Base-by-base conservation (phyloP, 2,888 invertebrate species). In the Coronaproctus castanopsis region DNA sequence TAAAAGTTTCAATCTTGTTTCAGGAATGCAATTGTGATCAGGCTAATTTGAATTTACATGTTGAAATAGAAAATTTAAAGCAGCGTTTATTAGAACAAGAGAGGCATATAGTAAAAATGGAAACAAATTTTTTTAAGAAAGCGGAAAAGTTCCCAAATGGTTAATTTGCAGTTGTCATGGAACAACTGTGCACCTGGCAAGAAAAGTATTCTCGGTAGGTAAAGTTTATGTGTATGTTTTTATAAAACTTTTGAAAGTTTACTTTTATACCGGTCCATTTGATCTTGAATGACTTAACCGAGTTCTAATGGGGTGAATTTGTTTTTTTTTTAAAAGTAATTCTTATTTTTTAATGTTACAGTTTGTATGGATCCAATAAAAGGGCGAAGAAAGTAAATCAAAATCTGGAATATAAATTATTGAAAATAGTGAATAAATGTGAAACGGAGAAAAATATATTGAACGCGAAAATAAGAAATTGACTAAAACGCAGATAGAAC, bases 301-400 rank as follows among this genome's bases (percentile, higher is more conserved):
- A n/a, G n/a, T n/a, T n/a, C n/a, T n/a, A n/a, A n/a, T n/a, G n/a
- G n/a, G n/a, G n/a, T n/a, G 52, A 14, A 52, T 52, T 19, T 19
- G 5, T 52, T 52, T 2, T 21, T 20, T 57, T 21, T 21, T 48
- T n/a, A n/a, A n/a, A n/a, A 36, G 18, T 20, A 2, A 59, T 19
- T 60, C 22, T 57, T 14, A 24, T 59, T 49, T 59, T n/a, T 14
- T 36, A 21, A 51, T 1, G 19, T 52, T 61, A 24, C 70, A 87
- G 93, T 68, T 78, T 95, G 66, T 83, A 87, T 73, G 93, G 95
- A 70, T 90, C 91, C 59, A 91, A 95, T 70, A 88, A 89, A 71
- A 80, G 90, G 68, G 83, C 95, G 61, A 93, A 93, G 73, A 89
- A 87, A 73, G 83, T 95, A 52, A 95, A 95, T 74, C 92, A 93